A percentile compares a stretch with the other conserved stretches of the same genome.
Conservation (phyloP, 1,140 invertebrate genomes). For the Latrodectus geometricus region DNA sequence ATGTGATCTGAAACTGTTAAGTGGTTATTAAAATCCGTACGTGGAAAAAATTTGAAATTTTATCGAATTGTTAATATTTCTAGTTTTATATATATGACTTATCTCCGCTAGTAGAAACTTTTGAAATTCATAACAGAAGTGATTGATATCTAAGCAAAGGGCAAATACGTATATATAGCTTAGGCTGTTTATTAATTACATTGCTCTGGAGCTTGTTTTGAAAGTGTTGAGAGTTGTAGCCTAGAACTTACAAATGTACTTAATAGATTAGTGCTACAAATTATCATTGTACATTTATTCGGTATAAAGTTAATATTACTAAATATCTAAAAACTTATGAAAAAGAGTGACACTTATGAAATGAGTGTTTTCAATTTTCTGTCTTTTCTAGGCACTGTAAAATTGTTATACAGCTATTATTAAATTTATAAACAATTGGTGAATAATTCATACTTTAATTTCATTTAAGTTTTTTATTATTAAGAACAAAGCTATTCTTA, state of each 20-base stretch:
- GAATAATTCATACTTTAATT: too few relatives aligned
- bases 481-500: too few relatives aligned
- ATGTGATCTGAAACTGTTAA: neutral
- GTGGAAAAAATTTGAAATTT: slow-evolving; percentile 5
- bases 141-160: neutral
- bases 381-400: too few relatives aligned
- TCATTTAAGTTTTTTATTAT: too few relatives aligned
- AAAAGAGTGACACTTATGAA: too few relatives aligned
- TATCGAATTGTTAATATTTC: slow-evolving; percentile 37
- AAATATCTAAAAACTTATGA: too few relatives aligned
- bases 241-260: neutral
- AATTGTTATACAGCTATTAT: too few relatives aligned
- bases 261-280: neutral
- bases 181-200: neutral
- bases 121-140: neutral
- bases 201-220: neutral
- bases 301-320: too few relatives aligned
- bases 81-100: slow-evolving; percentile 32
- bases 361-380: too few relatives aligned
- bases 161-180: too few relatives aligned
- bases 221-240: neutral
- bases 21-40: neutral
- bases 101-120: neutral
- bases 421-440: too few relatives aligned
- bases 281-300: too few relatives aligned